phyloP scores from a whole-genome alignment of 2,113 vertebrate genomes.

The Asarcornis scutulata region DNA sequence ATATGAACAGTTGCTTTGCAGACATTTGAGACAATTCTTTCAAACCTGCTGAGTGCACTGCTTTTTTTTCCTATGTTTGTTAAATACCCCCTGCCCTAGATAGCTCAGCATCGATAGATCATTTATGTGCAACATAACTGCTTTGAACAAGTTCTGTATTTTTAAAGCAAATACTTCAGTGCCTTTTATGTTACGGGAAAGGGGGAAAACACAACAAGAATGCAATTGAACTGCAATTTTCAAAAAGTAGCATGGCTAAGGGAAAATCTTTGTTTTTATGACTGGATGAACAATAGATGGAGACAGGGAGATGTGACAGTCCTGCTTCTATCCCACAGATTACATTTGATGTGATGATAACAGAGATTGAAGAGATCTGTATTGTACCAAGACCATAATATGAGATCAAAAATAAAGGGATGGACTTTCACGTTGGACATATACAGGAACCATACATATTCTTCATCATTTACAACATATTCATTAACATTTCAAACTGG shows the following conservation, averaged over 20 bases:
- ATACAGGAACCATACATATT: neutral
- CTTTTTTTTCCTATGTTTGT: neutral
- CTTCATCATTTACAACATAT: neutral
- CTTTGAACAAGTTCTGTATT: constrained; percentile 17
- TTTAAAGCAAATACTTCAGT: constrained; percentile 31
- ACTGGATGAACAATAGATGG: neutral
- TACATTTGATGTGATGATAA: constrained; percentile 42
- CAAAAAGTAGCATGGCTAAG: constrained; percentile 54
- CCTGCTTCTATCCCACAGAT: neutral
- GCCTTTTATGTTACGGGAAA: neutral
- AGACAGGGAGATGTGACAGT: neutral
- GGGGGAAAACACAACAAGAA: neutral
- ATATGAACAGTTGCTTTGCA: constrained; percentile 52
- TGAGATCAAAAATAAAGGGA: neutral
- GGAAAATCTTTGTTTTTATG: constrained; percentile 35
- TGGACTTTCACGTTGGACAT: neutral
- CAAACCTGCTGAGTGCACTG: neutral
- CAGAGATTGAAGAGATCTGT: constrained; percentile 6
- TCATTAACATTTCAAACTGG: neutral
- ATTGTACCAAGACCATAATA: neutral
- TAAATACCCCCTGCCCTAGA: neutral
- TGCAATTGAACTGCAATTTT: constrained; percentile 49
- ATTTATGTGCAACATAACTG: neutral
- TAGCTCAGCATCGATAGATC: neutral
- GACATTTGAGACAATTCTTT: constrained; percentile 8